Evolutionary conservation across 2,888 invertebrate species (phyloP).

Genomic region (Agrilus biguttatus): DNA sequence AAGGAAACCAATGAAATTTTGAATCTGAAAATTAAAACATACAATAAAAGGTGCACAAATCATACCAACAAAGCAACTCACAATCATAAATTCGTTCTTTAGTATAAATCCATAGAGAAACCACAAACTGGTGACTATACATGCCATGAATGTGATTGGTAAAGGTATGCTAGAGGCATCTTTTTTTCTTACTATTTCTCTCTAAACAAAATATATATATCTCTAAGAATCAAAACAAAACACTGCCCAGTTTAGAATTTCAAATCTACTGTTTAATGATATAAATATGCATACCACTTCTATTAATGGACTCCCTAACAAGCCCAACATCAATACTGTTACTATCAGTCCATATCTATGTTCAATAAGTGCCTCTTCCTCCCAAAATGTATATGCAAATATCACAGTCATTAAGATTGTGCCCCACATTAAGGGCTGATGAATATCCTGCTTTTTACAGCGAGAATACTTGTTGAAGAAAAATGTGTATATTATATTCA

Average conservation of each 20-base stretch:
- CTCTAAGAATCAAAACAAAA: background rate
- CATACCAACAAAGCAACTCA: constrained; percentile 33
- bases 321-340: constrained; percentile 48
- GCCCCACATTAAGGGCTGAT: constrained; percentile 41
- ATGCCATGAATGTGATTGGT: constrained; percentile 70
- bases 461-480: constrained; percentile 52
- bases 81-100: constrained; percentile 60
- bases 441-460: constrained; percentile 35
- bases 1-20: background rate
- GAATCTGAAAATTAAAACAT: background rate
- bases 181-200: constrained; percentile 60
- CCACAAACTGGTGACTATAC: constrained; percentile 68
- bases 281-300: constrained; percentile 41
- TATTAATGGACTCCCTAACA: constrained; percentile 58
- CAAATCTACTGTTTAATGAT: no score
- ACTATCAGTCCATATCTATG: constrained; percentile 56
- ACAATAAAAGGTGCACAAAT: background rate
- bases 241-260: no score
- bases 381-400: constrained; percentile 49
- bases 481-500: constrained; percentile 52
- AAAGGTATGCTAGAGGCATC: constrained; percentile 80
- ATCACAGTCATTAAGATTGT: constrained; percentile 41
- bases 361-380: constrained; percentile 49
- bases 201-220: constrained; percentile 35
- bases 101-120: constrained; percentile 66